Percentiles rank a stretch among this genome's conserved stretches.
Conservation (phyloP, 2,888 invertebrate genomes). For the Taphrorychus bicolor region DNA sequence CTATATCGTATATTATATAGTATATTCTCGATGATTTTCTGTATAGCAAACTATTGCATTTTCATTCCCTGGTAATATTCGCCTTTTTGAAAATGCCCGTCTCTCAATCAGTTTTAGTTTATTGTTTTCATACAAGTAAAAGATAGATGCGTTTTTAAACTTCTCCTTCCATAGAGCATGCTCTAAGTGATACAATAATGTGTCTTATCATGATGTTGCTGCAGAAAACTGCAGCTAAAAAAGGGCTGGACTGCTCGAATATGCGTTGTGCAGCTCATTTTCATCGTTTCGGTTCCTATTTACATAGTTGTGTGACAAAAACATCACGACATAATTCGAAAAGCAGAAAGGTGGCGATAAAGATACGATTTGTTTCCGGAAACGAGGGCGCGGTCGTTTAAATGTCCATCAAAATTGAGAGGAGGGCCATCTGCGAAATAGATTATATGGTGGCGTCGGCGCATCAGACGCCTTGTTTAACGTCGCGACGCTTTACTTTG, state of each 20-base stretch:
- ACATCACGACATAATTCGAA: slow-evolving; percentile 36
- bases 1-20: too few species aligned
- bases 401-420: slow-evolving; percentile 62
- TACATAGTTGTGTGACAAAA: slow-evolving; percentile 18
- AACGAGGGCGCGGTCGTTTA: slow-evolving; percentile 61
- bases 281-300: background rate
- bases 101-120: too few species aligned
- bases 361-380: slow-evolving; percentile 58
- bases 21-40: too few species aligned
- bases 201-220: background rate
- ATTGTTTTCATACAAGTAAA: too few species aligned
- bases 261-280: background rate
- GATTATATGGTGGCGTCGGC: slow-evolving; percentile 54
- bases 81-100: too few species aligned
- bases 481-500: slow-evolving; percentile 52
- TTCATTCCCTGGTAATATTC: too few species aligned
- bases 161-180: too few species aligned
- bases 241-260: background rate
- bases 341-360: slow-evolving; percentile 50
- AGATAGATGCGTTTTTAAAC: too few species aligned
- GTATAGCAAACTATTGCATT: too few species aligned
- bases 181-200: too few species aligned
- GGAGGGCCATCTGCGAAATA: slow-evolving; percentile 59
- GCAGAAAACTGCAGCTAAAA: too few species aligned
- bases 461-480: slow-evolving; percentile 48